Evolutionary conservation across 2,113 vertebrate species (phyloP), one percentile per base, ranked within the genome.

Genomic region (Ictalurus furcatus): DNA sequence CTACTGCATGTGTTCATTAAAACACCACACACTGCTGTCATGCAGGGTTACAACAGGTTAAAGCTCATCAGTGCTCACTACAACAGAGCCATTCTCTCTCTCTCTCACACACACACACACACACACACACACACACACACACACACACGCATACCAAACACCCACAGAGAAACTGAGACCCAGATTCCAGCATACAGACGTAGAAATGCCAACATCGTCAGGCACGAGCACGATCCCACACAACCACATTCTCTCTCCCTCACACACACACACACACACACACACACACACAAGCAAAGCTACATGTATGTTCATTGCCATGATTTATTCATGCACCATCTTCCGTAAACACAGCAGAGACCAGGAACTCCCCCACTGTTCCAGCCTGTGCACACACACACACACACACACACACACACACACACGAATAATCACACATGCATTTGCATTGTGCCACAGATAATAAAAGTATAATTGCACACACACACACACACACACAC

Each of bases 111-210:
- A 21, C 54, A 34, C 79, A 21, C 52, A 30, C 52, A 56, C 78
- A 30, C 78, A 8, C 34, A 1, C 44, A 19, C 78, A 56, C 79
- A 30, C 79, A 9, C 44, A 30, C 78, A 30, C 52, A 30, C 52
- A 30, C 52, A 58, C 87, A 88, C 30, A 84, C 2, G 48, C 23
- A 88, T 88, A 34, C 87, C 87, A 73, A 67, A 88, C 87, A 74
- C 87, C 80, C 87, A 84, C 87, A 84, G 17, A 76, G 30, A 40
- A 40, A 85, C 34, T 65, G 79, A 59, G 59, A 85, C 56, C 63
- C 28, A n/a, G 14, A 89, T 86, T 86, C 85, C 63, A 81, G 48
- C 63, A 83, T 56, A 76, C 54, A 87, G 76, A 71, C 65, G 34
- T 21, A 83, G 34, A 71, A 86, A 88, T 88, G 54, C 67, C 80